Percentiles rank a stretch among this genome's conserved stretches.
These are phyloP conservation scores for Rynchops niger DNA, from an alignment of 2,113 vertebrate genomes.

Conservation along the genomic window DNA sequence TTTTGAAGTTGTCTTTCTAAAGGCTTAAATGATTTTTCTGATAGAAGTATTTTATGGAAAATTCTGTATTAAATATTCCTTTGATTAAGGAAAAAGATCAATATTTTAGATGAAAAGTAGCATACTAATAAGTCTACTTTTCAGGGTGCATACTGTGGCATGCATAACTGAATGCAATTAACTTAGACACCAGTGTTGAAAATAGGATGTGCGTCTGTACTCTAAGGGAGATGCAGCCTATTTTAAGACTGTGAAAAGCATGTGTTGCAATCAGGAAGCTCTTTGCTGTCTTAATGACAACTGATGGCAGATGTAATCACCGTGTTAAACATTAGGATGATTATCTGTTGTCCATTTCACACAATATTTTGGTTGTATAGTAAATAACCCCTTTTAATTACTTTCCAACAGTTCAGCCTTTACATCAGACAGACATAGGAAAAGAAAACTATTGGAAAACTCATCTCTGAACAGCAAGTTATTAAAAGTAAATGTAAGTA, in stretches of 20 bases:
- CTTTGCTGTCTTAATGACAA: not conserved
- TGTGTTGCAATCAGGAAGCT: not conserved
- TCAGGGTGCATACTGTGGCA: not conserved
- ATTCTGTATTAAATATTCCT: not conserved
- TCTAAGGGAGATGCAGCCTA: not conserved
- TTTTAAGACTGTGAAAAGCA: not conserved
- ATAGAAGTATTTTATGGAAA: not conserved
- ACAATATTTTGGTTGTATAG: not conserved
- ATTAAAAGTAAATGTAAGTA: constrained; percentile 91
- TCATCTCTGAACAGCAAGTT: constrained; percentile 86
- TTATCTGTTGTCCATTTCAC: not conserved
- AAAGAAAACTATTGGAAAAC: constrained; percentile 91
- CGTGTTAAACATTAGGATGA: not conserved
- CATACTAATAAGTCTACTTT: not conserved
- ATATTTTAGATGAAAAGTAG: not conserved
- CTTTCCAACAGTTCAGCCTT: constrained; percentile 81
- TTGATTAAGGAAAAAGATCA: not conserved
- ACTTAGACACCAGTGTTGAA: not conserved
- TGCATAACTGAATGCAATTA: not conserved
- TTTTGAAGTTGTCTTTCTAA: not conserved
- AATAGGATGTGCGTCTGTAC: not conserved
- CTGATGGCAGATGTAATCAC: not conserved
- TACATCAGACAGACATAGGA: constrained; percentile 88
- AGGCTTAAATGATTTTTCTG: not conserved
- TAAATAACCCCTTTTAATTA: not conserved